Conservation (phyloP, 1,140 invertebrate genomes). For the Drosophila orena region DNA sequence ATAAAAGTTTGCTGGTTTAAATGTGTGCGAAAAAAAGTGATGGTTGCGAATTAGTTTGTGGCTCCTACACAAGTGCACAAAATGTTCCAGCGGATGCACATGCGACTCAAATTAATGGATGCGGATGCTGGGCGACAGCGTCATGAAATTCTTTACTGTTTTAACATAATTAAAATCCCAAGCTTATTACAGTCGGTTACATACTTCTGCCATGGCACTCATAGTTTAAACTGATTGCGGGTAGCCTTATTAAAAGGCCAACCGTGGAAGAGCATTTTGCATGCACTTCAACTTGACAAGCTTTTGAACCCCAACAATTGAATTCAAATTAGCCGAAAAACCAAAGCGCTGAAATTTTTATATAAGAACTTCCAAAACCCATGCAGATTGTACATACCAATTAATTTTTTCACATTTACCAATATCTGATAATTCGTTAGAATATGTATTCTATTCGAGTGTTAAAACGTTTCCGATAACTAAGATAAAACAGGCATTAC, state of each 20-base stretch:
- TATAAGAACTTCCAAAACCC: no score
- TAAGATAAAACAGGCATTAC: no score
- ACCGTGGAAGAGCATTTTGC: constrained; percentile 4
- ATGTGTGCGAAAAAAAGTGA: constrained; percentile 33
- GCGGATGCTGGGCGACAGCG: constrained; percentile 51
- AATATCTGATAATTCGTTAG: no score
- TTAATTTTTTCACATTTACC: no score
- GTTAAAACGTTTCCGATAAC: no score
- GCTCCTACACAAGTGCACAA: neutral
- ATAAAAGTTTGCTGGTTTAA: constrained; percentile 66
- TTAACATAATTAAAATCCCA: constrained; percentile 24
- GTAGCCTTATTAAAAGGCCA: constrained; percentile 16
- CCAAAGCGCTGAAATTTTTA: no score
- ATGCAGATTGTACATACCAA: no score
- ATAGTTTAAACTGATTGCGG: constrained; percentile 1
- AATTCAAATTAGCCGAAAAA: no score
- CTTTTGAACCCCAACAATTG: no score
- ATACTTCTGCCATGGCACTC: neutral
- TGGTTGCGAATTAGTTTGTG: constrained; percentile 31
- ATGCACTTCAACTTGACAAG: neutral
- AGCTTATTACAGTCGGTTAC: constrained; percentile 16
- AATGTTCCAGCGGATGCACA: constrained; percentile 36
- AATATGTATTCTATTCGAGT: neutral
- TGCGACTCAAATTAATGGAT: constrained; percentile 44
- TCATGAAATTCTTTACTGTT: constrained; percentile 46